Percentiles rank a stretch among this genome's conserved stretches.
Conservation (phyloP, 2,888 invertebrate species). For the Arge pagana region DNA sequence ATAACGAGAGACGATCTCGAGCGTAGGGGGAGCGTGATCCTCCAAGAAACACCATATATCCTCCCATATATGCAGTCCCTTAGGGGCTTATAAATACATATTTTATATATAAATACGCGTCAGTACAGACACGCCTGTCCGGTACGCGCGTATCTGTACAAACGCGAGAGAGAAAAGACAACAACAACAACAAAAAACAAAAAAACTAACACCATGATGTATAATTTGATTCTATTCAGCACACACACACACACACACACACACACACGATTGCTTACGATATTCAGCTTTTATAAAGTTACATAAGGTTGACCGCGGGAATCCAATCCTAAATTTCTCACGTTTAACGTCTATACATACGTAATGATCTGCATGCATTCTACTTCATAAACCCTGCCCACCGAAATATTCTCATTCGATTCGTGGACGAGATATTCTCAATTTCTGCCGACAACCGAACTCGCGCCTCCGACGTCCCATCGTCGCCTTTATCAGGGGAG, state of each 20-base stretch:
- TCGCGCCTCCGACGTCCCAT: no score
- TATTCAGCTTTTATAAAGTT: conserved; percentile 45
- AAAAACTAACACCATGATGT: conserved; percentile 23
- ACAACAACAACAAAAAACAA: no score
- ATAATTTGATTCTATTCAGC: conserved; percentile 41
- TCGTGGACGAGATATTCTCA: no score
- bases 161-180: no score
- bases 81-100: conserved; percentile 42
- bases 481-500: no score
- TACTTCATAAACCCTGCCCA: no score
- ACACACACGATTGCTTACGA: conserved; percentile 46
- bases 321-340: conserved; percentile 28
- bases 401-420: no score
- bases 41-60: conserved; percentile 45
- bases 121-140: conserved; percentile 22
- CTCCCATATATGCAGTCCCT: conserved; percentile 45
- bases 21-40: conserved; percentile 40
- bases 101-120: conserved; percentile 32
- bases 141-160: conserved; percentile 28
- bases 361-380: conserved; percentile 28
- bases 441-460: no score
- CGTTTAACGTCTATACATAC: conserved; percentile 30
- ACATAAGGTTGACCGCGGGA: conserved; percentile 30
- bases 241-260: conserved; percentile 22
- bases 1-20: conserved; percentile 20